These are phyloP conservation scores for Erpornis zantholeuca DNA, from an alignment of 2,113 vertebrate genomes.

Conservation along the genomic window DNA sequence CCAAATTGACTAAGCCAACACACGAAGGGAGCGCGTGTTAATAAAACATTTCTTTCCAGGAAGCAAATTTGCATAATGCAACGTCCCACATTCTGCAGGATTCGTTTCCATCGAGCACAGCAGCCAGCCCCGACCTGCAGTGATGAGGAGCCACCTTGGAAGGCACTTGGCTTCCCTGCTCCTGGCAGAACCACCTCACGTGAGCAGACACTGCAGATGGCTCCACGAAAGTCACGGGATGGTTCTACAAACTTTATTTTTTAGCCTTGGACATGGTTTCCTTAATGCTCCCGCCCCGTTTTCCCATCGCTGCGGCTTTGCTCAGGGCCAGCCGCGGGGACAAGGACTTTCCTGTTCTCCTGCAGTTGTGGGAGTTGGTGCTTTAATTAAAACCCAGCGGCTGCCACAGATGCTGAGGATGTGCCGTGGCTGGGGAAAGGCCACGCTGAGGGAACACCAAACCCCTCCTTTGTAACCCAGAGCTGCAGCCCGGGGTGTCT, in stretches of 20 bases:
- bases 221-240: background rate
- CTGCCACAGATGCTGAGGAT: background rate
- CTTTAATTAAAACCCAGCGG: background rate
- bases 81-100: background rate
- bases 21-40: background rate
- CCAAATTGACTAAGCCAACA: conserved; percentile 52
- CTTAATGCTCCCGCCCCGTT: accelerated
- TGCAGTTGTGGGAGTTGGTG: conserved; percentile 43
- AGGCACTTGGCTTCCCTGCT: background rate
- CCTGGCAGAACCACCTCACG: background rate
- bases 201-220: background rate
- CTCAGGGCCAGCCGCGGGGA: background rate
- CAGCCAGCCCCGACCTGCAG: accelerated
- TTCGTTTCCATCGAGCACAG: background rate
- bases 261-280: background rate
- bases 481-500: background rate
- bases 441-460: background rate
- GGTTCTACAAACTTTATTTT: background rate
- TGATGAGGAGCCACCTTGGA: accelerated
- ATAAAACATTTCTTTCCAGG: conserved; percentile 64
- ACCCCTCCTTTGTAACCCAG: background rate
- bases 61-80: conserved; percentile 23
- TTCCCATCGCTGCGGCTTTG: background rate
- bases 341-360: conserved; percentile 20
- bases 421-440: accelerated